These are phyloP conservation scores for Penaeus monodon DNA, from an alignment of 2,888 invertebrate species.

Conservation along the genomic window DNA sequence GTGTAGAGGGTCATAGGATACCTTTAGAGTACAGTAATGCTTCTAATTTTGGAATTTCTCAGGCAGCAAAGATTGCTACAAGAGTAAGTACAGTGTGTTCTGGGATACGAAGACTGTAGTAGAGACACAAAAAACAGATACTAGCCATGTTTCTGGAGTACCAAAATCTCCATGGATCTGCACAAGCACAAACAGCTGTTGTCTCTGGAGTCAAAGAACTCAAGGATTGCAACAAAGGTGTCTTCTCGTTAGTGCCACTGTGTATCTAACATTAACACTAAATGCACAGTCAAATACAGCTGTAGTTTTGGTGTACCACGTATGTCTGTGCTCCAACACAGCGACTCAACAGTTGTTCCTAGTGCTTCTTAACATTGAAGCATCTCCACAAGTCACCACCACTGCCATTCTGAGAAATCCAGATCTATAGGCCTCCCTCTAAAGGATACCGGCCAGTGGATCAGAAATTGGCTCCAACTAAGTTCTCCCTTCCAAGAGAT, in stretches of 20 bases:
- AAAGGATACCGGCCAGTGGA: constrained; percentile 1
- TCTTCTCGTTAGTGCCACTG: not conserved
- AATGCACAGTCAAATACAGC: constrained; percentile 45
- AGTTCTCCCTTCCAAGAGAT: not conserved
- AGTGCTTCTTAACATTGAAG: constrained; percentile 9
- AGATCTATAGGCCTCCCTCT: constrained; percentile 8
- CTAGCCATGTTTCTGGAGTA: constrained; percentile 39
- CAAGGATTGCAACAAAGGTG: not conserved
- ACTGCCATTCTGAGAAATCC: constrained; percentile 18
- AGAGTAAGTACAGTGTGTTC: constrained; percentile 32
- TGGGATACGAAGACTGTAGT: constrained; percentile 29
- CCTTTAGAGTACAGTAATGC: too few relatives aligned
- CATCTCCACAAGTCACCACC: constrained; percentile 15
- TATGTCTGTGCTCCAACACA: constrained; percentile 21
- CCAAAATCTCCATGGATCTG: constrained; percentile 29
- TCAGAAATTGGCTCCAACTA: constrained; percentile 19
- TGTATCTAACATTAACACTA: constrained; percentile 12
- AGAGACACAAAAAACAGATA: constrained; percentile 30
- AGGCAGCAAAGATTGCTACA: not conserved
- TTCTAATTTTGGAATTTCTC: too few relatives aligned
- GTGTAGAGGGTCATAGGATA: too few relatives aligned
- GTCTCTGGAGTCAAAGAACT: constrained; percentile 6
- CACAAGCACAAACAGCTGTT: constrained; percentile 28
- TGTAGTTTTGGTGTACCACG: constrained; percentile 39
- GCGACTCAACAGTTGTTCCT: constrained; percentile 25